A percentile compares a stretch with the other conserved stretches of the same genome.
Evolutionary conservation across 2,113 vertebrate species (phyloP).

Genomic region (Eublepharis macularius): DNA sequence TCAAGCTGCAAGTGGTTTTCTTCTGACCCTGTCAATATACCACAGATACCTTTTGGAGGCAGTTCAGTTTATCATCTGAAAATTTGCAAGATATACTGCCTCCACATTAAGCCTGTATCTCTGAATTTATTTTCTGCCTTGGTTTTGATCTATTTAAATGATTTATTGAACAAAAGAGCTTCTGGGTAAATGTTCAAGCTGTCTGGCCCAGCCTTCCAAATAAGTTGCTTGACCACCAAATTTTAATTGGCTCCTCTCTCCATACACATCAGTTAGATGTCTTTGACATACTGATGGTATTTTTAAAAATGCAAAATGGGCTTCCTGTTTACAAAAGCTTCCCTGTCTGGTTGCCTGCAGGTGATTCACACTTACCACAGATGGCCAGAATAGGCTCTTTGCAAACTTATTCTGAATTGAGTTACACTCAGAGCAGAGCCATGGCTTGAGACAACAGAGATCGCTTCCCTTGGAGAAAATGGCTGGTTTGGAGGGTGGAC

Average conservation of each 20-base stretch:
- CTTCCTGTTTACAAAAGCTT: neutral
- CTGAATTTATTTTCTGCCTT: neutral
- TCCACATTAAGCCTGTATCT: neutral
- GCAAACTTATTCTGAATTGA: no score
- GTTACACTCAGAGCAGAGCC: no score
- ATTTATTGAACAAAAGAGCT: neutral
- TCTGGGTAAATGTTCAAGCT: neutral
- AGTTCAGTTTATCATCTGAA: constrained; percentile 39
- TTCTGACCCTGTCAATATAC: constrained; percentile 42
- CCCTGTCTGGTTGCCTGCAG: neutral
- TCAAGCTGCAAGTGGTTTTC: neutral
- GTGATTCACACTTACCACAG: neutral
- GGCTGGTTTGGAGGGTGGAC: no score
- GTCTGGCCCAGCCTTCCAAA: neutral
- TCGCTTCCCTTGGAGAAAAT: no score
- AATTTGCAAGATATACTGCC: neutral
- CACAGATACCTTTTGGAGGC: constrained; percentile 42
- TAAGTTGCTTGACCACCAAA: neutral
- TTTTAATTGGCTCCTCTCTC: neutral
- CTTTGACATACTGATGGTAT: neutral
- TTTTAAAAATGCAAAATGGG: neutral
- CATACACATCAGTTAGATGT: no score
- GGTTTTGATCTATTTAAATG: neutral
- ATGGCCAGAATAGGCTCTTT: no score
- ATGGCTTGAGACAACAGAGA: no score